Percentiles rank a stretch among this genome's conserved stretches.
phyloP scores from a whole-genome alignment of 2,113 vertebrate species.

The Chaenogobius annularis region DNA sequence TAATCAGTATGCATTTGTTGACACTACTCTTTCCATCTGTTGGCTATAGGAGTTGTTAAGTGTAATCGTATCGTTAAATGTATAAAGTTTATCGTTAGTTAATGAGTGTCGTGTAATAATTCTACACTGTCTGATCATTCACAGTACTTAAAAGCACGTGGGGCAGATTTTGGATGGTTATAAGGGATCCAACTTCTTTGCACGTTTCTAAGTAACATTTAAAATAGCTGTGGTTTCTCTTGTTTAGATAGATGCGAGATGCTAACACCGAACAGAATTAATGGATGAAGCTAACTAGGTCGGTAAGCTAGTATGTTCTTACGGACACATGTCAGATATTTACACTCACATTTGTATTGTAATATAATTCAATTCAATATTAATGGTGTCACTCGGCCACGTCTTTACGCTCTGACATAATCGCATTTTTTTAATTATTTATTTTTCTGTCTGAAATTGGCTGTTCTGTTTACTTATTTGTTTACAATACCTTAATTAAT shows the following conservation, averaged over 20 bases:
- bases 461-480: too few species aligned
- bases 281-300: slow-evolving; percentile 31
- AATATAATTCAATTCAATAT: background rate
- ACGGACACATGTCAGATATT: too few species aligned
- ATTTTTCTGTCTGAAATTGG: background rate
- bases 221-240: background rate
- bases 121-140: background rate
- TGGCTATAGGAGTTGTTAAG: too few species aligned
- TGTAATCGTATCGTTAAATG: too few species aligned
- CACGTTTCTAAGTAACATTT: background rate
- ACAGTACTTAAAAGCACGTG: background rate
- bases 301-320: slow-evolving; percentile 13
- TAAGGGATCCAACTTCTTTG: background rate
- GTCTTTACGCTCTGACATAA: slow-evolving; percentile 20
- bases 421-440: background rate
- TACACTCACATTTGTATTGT: too few species aligned
- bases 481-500: background rate
- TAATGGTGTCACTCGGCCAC: slow-evolving; percentile 52
- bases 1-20: background rate
- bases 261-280: background rate
- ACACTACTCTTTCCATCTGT: too few species aligned
- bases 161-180: background rate
- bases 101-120: too few species aligned
- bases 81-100: too few species aligned
- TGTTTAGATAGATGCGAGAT: background rate